Evolutionary conservation across 2,113 vertebrate species (phyloP).

Genomic region (Melanerpes formicivorus): DNA sequence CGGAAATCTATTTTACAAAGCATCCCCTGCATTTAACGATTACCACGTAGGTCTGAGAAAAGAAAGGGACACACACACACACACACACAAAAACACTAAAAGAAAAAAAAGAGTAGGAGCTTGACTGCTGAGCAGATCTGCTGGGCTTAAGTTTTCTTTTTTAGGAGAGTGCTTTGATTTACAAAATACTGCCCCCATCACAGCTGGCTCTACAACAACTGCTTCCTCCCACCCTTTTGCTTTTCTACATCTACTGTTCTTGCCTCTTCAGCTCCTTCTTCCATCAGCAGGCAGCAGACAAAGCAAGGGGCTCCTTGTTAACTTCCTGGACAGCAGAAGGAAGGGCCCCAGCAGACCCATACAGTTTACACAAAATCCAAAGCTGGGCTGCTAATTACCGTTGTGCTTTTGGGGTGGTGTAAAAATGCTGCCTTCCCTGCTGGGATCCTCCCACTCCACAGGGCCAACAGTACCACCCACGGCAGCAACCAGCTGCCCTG

Average conservation of each 20-base stretch:
- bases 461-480: neutral
- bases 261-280: neutral
- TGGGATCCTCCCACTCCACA: neutral
- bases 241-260: neutral
- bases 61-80: neutral
- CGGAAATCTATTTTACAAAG: neutral
- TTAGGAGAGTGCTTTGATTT: conserved; percentile 5
- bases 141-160: neutral
- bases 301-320: neutral
- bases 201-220: neutral
- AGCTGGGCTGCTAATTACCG: neutral
- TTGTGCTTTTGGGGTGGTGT: neutral
- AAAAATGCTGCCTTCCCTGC: neutral
- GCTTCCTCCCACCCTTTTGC: neutral
- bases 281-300: neutral
- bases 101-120: neutral
- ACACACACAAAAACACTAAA: no score
- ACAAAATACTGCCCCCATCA: neutral
- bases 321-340: neutral
- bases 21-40: neutral
- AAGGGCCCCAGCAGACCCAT: neutral
- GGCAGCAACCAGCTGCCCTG: neutral
- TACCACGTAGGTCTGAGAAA: neutral
- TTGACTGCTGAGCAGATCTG: neutral
- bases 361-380: rapidly evolving